Percentiles rank a stretch among this genome's conserved stretches.
phyloP scores from a whole-genome alignment of 1,140 invertebrate genomes.

The Holotrichia oblita region DNA sequence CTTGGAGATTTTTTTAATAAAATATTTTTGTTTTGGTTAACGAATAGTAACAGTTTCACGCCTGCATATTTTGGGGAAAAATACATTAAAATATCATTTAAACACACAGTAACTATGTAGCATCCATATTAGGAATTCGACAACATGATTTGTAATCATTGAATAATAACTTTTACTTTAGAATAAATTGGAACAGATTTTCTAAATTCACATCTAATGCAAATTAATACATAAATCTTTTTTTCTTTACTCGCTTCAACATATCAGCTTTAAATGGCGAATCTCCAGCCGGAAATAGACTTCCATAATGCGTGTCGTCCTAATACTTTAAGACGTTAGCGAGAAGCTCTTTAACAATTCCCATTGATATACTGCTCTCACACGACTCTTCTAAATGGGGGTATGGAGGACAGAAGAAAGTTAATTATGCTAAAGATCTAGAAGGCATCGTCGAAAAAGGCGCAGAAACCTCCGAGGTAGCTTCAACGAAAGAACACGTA shows the following conservation, averaged over 20 bases:
- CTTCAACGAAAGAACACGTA: slow-evolving; percentile 16
- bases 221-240: not conserved
- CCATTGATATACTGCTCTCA: not conserved
- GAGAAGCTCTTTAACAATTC: not conserved
- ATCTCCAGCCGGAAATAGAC: not conserved
- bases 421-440: slow-evolving; percentile 32
- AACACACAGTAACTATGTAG: too few species aligned
- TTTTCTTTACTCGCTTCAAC: not conserved
- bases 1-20: too few species aligned
- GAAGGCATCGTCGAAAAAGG: not conserved
- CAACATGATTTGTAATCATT: too few species aligned
- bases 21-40: too few species aligned
- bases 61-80: too few species aligned
- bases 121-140: too few species aligned
- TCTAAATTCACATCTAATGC: too few species aligned
- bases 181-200: too few species aligned
- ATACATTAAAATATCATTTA: too few species aligned
- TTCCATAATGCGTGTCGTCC: not conserved
- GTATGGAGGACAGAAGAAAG: slow-evolving; percentile 21
- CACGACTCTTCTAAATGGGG: not conserved
- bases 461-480: not conserved
- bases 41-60: too few species aligned
- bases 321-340: slow-evolving; percentile 11
- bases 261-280: not conserved
- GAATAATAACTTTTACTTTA: too few species aligned